Conservation (phyloP, 2,888 invertebrate genomes). For the Aspidiotus rigidus region DNA sequence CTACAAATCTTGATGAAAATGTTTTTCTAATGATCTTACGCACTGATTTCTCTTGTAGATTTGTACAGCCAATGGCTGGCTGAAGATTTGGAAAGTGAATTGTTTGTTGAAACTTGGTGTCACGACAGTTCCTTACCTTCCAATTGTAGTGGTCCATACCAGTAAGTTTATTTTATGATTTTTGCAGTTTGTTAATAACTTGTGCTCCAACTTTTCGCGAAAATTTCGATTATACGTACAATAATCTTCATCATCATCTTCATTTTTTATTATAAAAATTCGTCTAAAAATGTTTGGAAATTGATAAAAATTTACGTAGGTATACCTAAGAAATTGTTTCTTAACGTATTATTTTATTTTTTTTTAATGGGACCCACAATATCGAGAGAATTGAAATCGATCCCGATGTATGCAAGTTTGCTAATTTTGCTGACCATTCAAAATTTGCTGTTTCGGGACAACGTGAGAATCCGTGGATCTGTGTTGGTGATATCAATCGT, state of each 20-base stretch:
- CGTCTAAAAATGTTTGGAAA: too few species aligned
- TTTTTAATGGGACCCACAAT: constrained; percentile 5
- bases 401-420: constrained; percentile 1
- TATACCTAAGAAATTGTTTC: not conserved
- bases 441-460: constrained; percentile 68
- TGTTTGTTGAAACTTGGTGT: constrained; percentile 82
- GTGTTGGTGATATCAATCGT: constrained; percentile 89
- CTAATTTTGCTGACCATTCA: constrained; percentile 54
- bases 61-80: constrained; percentile 74
- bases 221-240: too few species aligned
- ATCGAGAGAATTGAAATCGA: constrained; percentile 17
- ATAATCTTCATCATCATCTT: too few species aligned
- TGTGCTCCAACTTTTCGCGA: too few species aligned
- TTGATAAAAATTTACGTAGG: constrained; percentile 7
- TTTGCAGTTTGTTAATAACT: too few species aligned
- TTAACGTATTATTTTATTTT: constrained; percentile 10
- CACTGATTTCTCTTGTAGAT: constrained; percentile 47
- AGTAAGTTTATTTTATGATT: constrained; percentile 20
- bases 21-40: too few species aligned
- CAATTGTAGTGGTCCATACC: constrained; percentile 56
- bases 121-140: constrained; percentile 67
- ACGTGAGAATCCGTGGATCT: constrained; percentile 57
- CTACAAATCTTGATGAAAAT: too few species aligned
- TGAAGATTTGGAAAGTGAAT: constrained; percentile 56
- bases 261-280: too few species aligned